A percentile compares a stretch with the other conserved stretches of the same genome.
Evolutionary conservation across 2,888 invertebrate species (phyloP).

Genomic region (Synergus japonicus): DNA sequence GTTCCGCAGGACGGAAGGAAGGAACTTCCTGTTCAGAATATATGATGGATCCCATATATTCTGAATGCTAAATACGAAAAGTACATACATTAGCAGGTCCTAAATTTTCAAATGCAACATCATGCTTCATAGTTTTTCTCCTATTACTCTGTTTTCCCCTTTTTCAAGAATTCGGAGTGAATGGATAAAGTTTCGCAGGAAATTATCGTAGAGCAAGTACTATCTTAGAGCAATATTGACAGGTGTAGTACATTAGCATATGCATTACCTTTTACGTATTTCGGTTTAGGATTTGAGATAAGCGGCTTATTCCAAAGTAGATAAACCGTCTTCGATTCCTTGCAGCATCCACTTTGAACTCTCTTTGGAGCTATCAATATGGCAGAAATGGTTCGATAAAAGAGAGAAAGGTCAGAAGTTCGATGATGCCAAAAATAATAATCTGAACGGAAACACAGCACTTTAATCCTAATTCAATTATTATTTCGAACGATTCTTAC

Average conservation of each 20-base stretch:
- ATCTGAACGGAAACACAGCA: conserved; percentile 51
- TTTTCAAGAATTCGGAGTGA: no score
- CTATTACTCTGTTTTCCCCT: no score
- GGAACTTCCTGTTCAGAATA: conserved; percentile 23
- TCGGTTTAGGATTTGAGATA: conserved; percentile 70
- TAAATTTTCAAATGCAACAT: conserved; percentile 47
- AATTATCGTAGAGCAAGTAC: no score
- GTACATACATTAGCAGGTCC: neutral
- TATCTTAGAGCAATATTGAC: no score
- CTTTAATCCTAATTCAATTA: conserved; percentile 67
- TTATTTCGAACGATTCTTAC: conserved; percentile 68
- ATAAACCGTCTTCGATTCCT: conserved; percentile 72
- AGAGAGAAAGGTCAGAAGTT: conserved; percentile 32
- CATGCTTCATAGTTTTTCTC: no score
- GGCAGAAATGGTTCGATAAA: neutral
- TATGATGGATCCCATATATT: conserved; percentile 2
- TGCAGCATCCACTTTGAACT: conserved; percentile 62
- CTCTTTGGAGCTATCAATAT: conserved; percentile 42
- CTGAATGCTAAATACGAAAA: conserved; percentile 39
- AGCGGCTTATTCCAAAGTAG: conserved; percentile 66
- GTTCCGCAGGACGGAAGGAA: conserved; percentile 13
- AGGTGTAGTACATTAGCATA: no score
- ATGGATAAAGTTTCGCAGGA: no score
- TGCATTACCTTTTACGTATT: conserved; percentile 57
- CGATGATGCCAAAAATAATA: conserved; percentile 63